Evolutionary conservation across 2,797 vertebrate species (phyloP), one percentile per base, ranked within the genome.

Genomic region (Triplophysa bombifrons): DNA sequence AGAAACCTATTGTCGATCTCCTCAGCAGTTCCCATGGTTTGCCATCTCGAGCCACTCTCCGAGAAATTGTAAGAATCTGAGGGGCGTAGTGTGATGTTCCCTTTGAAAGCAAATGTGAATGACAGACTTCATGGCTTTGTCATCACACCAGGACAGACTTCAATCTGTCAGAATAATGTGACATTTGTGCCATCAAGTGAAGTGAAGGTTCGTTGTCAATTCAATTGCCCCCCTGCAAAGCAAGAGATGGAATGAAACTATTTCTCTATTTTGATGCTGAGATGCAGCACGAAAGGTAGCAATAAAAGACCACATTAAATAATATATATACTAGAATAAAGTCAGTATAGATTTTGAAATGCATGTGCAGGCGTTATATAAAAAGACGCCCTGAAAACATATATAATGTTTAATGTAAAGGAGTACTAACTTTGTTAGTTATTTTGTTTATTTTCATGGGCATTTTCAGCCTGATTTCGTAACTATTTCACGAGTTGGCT

Each of bases 161-260:
- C 65, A 77, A 6, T 41, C 64, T 68, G 38, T 68, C 65, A 48
- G 41, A 66, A 60, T 60, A 27, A 34, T 58, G 41, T 50, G 65
- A 60, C 65, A 76, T 22, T 53, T 30, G 27, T 65, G 72, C 46
- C 46, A 34, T 68, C 22, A 68, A 44, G 65, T n/a, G 38, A 66
- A 66, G 64, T 20, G 3, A 66, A 66, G 64, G 19, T 66, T 30
- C 68, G 25, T 48, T 58, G 38, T 16, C 53, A 60, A 10, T 48
- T 17, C 30, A 30, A 30, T 30, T 30, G 30, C 22, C 20, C 7
- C 7, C 19, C 55, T 20, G 22, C 25, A 77, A 22, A 76, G 51
- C 1, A 67, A 17, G 7, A 34, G 51, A 76, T 48, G 1, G 16
- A 68, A 48, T 6, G 0, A 44, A 69, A 20, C 1, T 0, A 41